Conservation (phyloP, 2,888 invertebrate genomes). For the Aphidius colemani region DNA sequence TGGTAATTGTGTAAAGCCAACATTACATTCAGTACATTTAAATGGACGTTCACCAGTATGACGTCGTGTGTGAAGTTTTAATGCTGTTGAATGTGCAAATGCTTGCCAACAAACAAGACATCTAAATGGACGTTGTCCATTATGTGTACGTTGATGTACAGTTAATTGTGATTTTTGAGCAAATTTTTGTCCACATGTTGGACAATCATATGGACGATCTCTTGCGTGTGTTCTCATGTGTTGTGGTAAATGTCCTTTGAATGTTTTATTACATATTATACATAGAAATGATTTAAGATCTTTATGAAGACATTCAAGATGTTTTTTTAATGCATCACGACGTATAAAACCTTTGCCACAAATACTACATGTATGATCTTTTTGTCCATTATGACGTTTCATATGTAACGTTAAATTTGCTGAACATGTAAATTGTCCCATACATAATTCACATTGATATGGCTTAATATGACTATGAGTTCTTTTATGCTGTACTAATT, state of each 20-base stretch:
- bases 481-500: constrained; percentile 75
- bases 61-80: constrained; percentile 80
- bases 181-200: constrained; percentile 78
- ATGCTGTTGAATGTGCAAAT: constrained; percentile 83
- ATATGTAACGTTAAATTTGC: constrained; percentile 61
- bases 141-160: constrained; percentile 83
- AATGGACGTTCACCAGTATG: constrained; percentile 89
- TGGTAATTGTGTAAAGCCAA: constrained; percentile 80
- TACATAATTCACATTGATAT: constrained; percentile 74
- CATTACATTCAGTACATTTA: constrained; percentile 67
- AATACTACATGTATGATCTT: constrained; percentile 78
- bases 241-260: constrained; percentile 81
- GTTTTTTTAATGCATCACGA: constrained; percentile 75
- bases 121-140: constrained; percentile 80
- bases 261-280: constrained; percentile 77
- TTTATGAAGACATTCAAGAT: constrained; percentile 76
- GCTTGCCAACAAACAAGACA: constrained; percentile 80
- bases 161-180: constrained; percentile 84
- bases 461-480: constrained; percentile 76
- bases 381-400: constrained; percentile 73
- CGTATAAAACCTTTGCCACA: constrained; percentile 80
- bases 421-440: constrained; percentile 69
- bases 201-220: constrained; percentile 77
- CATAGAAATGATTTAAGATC: constrained; percentile 78
- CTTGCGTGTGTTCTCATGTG: constrained; percentile 82